A percentile compares a stretch with the other conserved stretches of the same genome.
Conservation (phyloP, 2,113 vertebrate genomes). For the Hippocampus mohnikei region DNA sequence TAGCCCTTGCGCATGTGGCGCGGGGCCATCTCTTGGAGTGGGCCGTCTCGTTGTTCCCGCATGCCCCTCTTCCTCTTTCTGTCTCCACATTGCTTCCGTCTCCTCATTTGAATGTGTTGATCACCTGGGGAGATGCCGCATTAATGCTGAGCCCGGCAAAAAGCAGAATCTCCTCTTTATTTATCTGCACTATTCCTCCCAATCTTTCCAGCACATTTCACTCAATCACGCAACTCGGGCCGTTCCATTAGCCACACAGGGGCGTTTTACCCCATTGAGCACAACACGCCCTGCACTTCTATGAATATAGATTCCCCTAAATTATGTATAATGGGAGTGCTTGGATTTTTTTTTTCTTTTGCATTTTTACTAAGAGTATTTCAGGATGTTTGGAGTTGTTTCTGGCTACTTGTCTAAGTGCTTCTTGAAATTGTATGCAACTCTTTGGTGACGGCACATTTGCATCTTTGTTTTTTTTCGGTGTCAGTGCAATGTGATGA, state of each 20-base stretch:
- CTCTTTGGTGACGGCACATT: conserved; percentile 27
- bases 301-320: conserved; percentile 76
- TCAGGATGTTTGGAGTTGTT: conserved; percentile 60
- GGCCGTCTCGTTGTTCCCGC: conserved; percentile 26
- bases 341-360: conserved; percentile 53
- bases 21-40: conserved; percentile 59
- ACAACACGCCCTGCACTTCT: conserved; percentile 67
- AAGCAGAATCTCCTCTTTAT: conserved; percentile 70
- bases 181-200: conserved; percentile 72
- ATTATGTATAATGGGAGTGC: conserved; percentile 74
- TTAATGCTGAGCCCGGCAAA: conserved; percentile 70
- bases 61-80: conserved; percentile 25
- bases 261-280: conserved; percentile 74
- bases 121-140: conserved; percentile 71
- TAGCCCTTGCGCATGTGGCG: conserved; percentile 61
- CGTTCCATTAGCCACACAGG: conserved; percentile 74
- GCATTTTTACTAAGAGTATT: conserved; percentile 70
- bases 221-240: conserved; percentile 72
- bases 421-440: conserved; percentile 54
- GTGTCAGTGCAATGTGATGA: too few relatives aligned
- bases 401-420: conserved; percentile 57
- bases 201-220: conserved; percentile 77
- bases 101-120: conserved; percentile 69
- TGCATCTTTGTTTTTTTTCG: conserved; percentile 25
- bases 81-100: conserved; percentile 39